Conservation (phyloP, 2,888 invertebrate genomes). For the Pandemis corylana region DNA sequence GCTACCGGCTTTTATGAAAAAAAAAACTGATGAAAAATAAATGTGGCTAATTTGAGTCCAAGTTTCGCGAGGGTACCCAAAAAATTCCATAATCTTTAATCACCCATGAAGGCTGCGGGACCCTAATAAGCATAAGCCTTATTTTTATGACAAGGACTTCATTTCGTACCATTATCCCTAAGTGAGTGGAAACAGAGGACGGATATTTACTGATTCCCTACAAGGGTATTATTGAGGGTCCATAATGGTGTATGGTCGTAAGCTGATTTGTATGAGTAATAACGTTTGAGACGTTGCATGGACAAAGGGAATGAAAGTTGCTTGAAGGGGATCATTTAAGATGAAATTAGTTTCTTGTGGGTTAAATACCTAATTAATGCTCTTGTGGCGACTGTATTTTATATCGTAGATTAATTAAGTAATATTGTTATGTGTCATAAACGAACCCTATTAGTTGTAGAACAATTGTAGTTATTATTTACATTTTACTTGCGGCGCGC, state of each 20-base stretch:
- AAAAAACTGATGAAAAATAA: too few relatives aligned
- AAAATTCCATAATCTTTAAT: not conserved
- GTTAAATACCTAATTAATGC: not conserved
- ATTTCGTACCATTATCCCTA: not conserved
- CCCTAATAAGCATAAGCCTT: slow-evolving; percentile 2
- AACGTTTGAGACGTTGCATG: slow-evolving; percentile 4
- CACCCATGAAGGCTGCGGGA: not conserved
- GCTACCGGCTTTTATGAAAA: too few relatives aligned
- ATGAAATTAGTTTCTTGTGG: not conserved
- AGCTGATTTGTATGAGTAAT: slow-evolving; percentile 39
- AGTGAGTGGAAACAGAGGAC: slow-evolving; percentile 14
- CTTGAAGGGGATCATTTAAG: not conserved
- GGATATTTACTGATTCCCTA: slow-evolving; percentile 24
- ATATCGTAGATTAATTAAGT: too few relatives aligned
- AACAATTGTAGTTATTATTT: too few relatives aligned
- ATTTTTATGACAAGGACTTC: slow-evolving; percentile 8
- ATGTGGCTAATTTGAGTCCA: too few relatives aligned
- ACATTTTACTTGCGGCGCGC: too few relatives aligned
- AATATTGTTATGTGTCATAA: too few relatives aligned
- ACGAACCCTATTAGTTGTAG: too few relatives aligned
- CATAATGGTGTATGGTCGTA: slow-evolving; percentile 9
- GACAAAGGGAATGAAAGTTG: not conserved
- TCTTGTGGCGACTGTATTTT: too few relatives aligned
- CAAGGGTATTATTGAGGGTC: slow-evolving; percentile 31
- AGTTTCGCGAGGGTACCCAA: not conserved